Evolutionary conservation across 2,888 invertebrate species (phyloP).

Genomic region (Yponomeuta plumbellus): DNA sequence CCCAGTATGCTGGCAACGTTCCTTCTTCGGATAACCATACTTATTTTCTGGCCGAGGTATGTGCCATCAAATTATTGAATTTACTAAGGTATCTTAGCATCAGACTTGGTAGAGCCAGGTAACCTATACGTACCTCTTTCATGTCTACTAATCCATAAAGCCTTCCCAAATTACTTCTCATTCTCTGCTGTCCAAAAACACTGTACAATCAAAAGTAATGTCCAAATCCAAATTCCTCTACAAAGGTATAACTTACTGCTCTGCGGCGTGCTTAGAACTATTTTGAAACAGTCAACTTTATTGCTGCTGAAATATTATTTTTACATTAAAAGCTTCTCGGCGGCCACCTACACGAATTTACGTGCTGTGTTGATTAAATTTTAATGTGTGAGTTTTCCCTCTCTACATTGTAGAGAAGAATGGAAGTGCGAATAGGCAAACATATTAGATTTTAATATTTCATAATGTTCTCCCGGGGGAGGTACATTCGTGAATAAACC

Average conservation of each 20-base stretch:
- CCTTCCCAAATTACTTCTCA: no score
- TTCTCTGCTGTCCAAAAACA: no score
- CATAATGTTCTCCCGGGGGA: not conserved
- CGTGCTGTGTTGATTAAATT: not conserved
- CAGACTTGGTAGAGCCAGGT: no score
- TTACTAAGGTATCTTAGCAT: no score
- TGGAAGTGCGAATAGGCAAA: not conserved
- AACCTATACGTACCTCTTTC: no score
- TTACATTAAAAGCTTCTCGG: not conserved
- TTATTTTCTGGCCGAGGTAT: no score
- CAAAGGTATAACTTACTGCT: not conserved
- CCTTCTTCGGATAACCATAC: no score
- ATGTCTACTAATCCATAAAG: no score
- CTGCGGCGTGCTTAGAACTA: not conserved
- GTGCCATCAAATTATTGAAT: no score
- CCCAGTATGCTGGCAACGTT: no score
- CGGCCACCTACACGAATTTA: not conserved
- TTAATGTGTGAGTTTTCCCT: not conserved
- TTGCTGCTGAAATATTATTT: not conserved
- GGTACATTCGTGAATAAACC: not conserved
- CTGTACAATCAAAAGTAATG: no score
- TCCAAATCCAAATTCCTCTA: no score
- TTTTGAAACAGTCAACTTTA: not conserved
- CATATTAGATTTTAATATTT: conserved; percentile 4
- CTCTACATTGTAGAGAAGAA: not conserved